Base-by-base conservation (phyloP, 2,888 invertebrate genomes). In the Troides oblongomaculatus region DNA sequence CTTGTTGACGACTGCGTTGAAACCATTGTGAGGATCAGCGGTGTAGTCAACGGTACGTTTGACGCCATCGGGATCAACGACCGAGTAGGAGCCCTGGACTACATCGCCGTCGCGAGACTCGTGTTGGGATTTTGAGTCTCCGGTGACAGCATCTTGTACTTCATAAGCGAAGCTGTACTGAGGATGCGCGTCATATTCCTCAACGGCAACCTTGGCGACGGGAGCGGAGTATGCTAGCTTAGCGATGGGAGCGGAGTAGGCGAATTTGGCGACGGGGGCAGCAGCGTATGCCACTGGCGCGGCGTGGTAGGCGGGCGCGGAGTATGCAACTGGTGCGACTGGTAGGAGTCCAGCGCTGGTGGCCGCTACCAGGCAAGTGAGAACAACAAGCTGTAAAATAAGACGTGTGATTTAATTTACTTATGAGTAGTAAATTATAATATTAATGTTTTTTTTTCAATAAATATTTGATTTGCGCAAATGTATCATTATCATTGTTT, bases 131-230 rank as follows among this genome's bases (percentile, higher is more conserved):
- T 92, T 92, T 73, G 88, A 87, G 81, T 89, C 90, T 0, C 90
- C 90, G 73, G 94, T 94, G 68, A 93, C 83, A 72, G 88, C 85
- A 74, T 94, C 94, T 76, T 94, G 93, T 17, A 94, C 93, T 73
- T 93, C 93, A 81, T 94, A 94, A 0, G 93, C 89, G 84, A 90
- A 94, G 79, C 89, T 90, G 87, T 94, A 93, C 79, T 93, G 93
- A 77, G 70, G 90, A 83, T 77, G 88, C 76, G 61, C 79, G 72
- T 84, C 67, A 64, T 68, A 71, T 64, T 68, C 72, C 57, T 69
- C 64, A 53, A 66, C 56, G 23, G 82, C 81, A 70, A 77, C 78
- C 69, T 77, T 77, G 66, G 83, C 83, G 63, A 79, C 78, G 74
- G 83, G 72, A 17, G 75, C 73, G 66, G 64, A 66, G 60, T 71